Percentiles rank a stretch among this genome's conserved stretches.
Conservation (phyloP, 2,888 invertebrate genomes). For the Limnephilus lunatus region DNA sequence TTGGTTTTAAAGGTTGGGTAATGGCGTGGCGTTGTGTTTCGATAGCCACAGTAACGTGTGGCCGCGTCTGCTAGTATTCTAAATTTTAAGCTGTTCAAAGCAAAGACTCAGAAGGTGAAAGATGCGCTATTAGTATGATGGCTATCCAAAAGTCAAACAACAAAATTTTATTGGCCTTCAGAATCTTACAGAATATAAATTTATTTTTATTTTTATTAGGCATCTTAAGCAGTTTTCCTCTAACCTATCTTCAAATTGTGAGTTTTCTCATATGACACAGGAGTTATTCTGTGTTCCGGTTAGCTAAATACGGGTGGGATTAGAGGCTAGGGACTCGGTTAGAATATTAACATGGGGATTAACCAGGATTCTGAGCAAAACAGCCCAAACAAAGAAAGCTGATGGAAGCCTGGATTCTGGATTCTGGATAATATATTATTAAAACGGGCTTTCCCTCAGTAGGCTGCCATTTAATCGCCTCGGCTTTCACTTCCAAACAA, state of each 20-base stretch:
- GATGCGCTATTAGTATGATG: no score
- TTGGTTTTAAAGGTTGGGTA: no score
- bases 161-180: no score
- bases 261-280: slow-evolving; percentile 11
- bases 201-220: not conserved
- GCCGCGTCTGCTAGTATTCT: no score
- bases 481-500: not conserved
- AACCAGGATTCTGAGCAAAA: slow-evolving; percentile 53
- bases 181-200: no score
- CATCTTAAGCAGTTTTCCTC: not conserved
- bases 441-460: slow-evolving; percentile 13
- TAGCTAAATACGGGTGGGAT: slow-evolving; percentile 48
- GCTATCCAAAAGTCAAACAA: no score
- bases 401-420: slow-evolving; percentile 11
- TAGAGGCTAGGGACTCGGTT: slow-evolving; percentile 56
- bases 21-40: no score
- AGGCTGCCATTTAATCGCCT: slow-evolving; percentile 32
- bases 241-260: not conserved
- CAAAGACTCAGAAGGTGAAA: no score
- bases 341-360: slow-evolving; percentile 64
- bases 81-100: no score
- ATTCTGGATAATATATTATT: slow-evolving; percentile 9
- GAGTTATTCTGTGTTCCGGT: slow-evolving; percentile 2
- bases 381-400: slow-evolving; percentile 49
- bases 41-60: no score